Percentiles rank a stretch among this genome's conserved stretches.
These are phyloP conservation scores for Leiothrix lutea DNA, from an alignment of 2,113 vertebrate species.

Conservation along the genomic window DNA sequence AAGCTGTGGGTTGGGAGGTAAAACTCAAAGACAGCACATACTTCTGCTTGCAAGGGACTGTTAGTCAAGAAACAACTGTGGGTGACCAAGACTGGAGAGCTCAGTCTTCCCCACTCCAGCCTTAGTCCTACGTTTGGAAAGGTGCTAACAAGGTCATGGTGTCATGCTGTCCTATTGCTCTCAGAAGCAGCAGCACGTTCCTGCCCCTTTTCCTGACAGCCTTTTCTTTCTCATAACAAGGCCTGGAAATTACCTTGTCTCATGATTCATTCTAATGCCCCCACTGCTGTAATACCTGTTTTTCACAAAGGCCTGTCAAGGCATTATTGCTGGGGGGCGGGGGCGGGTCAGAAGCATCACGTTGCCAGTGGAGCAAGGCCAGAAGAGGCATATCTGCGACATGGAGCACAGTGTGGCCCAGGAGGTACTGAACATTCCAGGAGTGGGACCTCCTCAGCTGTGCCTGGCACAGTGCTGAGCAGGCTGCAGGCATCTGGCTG, in stretches of 20 bases:
- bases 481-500: background rate
- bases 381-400: accelerated
- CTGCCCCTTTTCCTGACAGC: background rate
- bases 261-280: background rate
- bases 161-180: background rate
- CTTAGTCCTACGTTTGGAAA: background rate
- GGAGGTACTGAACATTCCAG: background rate
- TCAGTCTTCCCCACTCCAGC: background rate
- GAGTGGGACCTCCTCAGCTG: background rate
- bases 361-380: background rate
- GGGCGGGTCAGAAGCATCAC: accelerated
- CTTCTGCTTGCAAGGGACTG: background rate
- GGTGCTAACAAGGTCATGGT: background rate
- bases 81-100: background rate
- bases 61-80: background rate
- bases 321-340: background rate
- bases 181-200: background rate
- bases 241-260: background rate
- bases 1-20: background rate
- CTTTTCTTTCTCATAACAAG: background rate
- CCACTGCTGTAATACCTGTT: background rate
- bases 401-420: background rate
- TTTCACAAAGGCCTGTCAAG: background rate
- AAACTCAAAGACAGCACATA: background rate
- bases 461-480: accelerated